Evolutionary conservation across 2,113 vertebrate genomes (phyloP).

Genomic region (Thalassarche chlororhynchos): DNA sequence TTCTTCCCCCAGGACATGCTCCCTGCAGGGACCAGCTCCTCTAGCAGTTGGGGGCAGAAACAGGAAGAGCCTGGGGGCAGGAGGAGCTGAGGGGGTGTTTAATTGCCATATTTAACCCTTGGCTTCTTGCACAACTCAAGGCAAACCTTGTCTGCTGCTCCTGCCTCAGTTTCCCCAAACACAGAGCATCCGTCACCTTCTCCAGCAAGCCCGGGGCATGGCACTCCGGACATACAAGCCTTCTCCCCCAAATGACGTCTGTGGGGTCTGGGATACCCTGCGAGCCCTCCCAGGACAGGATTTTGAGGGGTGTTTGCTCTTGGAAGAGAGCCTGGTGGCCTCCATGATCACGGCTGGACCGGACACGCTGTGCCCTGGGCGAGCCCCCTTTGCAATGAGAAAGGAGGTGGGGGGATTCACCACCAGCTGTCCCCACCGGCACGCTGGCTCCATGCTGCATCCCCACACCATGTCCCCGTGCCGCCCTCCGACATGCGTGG

Average conservation of each 20-base stretch:
- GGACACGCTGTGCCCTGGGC: accelerated
- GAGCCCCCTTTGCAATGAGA: not conserved
- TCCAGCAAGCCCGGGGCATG: accelerated
- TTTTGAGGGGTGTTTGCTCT: not conserved
- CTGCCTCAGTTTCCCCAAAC: not conserved
- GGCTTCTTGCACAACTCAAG: not conserved
- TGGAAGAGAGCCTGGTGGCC: not conserved
- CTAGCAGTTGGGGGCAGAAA: not conserved
- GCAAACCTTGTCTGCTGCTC: not conserved
- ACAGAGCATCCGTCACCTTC: not conserved
- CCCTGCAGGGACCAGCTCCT: not conserved
- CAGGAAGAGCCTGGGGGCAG: not conserved
- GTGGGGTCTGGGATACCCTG: not conserved
- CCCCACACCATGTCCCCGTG: accelerated
- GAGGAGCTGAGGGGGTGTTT: not conserved
- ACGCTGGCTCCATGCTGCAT: accelerated
- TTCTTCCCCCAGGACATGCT: not conserved
- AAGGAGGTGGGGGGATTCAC: not conserved
- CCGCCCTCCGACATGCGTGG: not conserved
- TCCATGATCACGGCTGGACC: accelerated
- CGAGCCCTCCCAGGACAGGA: not conserved
- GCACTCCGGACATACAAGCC: accelerated
- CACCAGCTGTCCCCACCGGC: accelerated
- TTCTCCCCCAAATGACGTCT: not conserved
- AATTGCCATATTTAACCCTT: not conserved